These are phyloP conservation scores for Vanacampus margaritifer DNA, from an alignment of 2,113 vertebrate species.

Conservation along the genomic window DNA sequence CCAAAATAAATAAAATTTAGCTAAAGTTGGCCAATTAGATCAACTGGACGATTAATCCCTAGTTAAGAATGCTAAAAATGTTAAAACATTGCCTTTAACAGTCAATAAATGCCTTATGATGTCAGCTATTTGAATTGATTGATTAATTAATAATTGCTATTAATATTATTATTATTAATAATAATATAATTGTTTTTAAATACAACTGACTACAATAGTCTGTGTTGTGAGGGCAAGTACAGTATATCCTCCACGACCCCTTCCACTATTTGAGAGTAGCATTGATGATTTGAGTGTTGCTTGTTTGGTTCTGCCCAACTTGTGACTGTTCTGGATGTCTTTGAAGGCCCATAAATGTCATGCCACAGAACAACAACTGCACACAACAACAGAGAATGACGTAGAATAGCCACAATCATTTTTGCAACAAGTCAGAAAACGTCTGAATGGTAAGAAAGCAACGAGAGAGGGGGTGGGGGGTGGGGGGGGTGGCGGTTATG, in stretches of 20 bases:
- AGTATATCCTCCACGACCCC: background rate
- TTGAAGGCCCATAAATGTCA: constrained; percentile 67
- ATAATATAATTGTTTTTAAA: background rate
- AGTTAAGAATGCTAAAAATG: too few species aligned
- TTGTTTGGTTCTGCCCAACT: constrained; percentile 49
- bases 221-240: background rate
- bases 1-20: too few species aligned
- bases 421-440: constrained; percentile 71
- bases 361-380: constrained; percentile 52
- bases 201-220: background rate
- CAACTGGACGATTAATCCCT: too few species aligned
- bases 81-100: background rate
- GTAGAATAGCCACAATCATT: constrained; percentile 67
- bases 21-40: too few species aligned
- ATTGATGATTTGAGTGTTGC: background rate
- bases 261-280: background rate
- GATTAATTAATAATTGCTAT: background rate
- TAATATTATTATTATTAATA: background rate
- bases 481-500: too few species aligned
- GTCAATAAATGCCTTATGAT: background rate
- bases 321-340: constrained; percentile 76
- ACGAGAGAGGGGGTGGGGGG: constrained; percentile 42
- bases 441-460: constrained; percentile 72
- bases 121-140: background rate
- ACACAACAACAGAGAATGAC: constrained; percentile 71